Evolutionary conservation across 2,888 invertebrate genomes (phyloP).

Genomic region (Linnaemya tessellans): DNA sequence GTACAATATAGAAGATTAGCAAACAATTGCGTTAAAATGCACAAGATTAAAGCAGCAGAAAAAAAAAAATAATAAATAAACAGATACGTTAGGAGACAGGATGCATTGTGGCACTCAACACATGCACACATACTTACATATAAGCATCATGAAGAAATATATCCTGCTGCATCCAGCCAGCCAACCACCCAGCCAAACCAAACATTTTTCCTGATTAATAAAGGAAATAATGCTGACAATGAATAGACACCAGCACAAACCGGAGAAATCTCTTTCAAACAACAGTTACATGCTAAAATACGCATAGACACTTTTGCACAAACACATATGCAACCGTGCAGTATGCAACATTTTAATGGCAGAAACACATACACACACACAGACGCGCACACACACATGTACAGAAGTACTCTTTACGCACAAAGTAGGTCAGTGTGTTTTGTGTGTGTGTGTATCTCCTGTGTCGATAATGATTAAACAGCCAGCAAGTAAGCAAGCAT

Average conservation of each 20-base stretch:
- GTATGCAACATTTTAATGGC: slow-evolving; percentile 43
- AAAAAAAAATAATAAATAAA: slow-evolving; percentile 28
- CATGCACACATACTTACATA: background rate
- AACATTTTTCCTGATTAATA: slow-evolving; percentile 59
- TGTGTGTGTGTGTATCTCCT: background rate
- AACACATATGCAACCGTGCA: slow-evolving; percentile 29
- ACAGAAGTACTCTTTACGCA: background rate
- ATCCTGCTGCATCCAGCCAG: slow-evolving; percentile 31
- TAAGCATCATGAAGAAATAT: background rate
- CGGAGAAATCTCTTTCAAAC: slow-evolving; percentile 47
- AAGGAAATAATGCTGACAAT: slow-evolving; percentile 67
- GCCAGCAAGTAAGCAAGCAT: slow-evolving; percentile 35
- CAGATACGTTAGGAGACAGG: background rate
- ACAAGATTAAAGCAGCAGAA: slow-evolving; percentile 56
- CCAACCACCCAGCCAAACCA: background rate
- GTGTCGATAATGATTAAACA: slow-evolving; percentile 66
- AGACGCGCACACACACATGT: background rate
- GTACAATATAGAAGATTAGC: slow-evolving; percentile 49
- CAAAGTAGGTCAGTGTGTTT: slow-evolving; percentile 69
- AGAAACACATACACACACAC: background rate
- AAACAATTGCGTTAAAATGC: slow-evolving; percentile 70
- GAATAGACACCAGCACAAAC: slow-evolving; percentile 47
- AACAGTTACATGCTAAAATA: slow-evolving; percentile 51
- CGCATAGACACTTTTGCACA: background rate
- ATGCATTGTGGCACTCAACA: background rate